These are phyloP conservation scores for Drosophila navojoa DNA, from an alignment of 1,140 invertebrate genomes.

Conservation along the genomic window DNA sequence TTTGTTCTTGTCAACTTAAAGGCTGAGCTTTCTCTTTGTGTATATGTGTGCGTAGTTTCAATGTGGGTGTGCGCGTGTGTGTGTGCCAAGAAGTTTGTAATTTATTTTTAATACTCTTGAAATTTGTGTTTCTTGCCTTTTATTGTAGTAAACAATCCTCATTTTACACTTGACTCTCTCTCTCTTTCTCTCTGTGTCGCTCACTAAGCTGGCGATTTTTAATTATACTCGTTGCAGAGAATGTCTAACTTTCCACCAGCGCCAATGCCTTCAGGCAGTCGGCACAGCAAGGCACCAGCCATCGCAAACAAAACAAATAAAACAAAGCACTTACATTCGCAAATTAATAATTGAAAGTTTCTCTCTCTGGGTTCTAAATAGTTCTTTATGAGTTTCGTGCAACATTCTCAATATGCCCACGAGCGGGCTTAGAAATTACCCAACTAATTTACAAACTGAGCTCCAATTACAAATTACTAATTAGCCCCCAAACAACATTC, in stretches of 20 bases:
- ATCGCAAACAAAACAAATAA: slow-evolving; percentile 10
- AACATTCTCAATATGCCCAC: slow-evolving; percentile 9
- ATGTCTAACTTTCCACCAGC: slow-evolving; percentile 12
- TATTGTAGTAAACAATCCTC: slow-evolving; percentile 15
- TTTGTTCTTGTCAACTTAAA: slow-evolving; percentile 24
- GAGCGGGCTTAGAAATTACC: background rate
- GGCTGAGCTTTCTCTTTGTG: slow-evolving; percentile 4
- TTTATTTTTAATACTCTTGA: slow-evolving; percentile 35
- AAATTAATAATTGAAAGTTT: slow-evolving; percentile 36
- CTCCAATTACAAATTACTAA: too few relatives aligned
- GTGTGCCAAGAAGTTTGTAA: slow-evolving; percentile 16
- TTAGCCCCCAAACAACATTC: too few relatives aligned
- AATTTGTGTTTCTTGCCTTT: slow-evolving; percentile 17
- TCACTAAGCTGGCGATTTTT: slow-evolving; percentile 6
- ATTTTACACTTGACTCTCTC: background rate
- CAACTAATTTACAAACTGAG: background rate
- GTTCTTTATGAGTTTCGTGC: background rate
- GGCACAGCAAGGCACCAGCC: background rate
- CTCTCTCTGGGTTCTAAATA: background rate
- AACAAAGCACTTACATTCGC: slow-evolving; percentile 16
- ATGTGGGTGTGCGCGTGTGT: background rate
- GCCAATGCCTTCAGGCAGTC: background rate
- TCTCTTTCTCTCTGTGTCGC: background rate
- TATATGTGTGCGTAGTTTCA: background rate
- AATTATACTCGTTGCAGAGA: slow-evolving; percentile 16